Evolutionary conservation across 1,140 invertebrate genomes (phyloP), one percentile per base, ranked within the genome.

Genomic region (Dinoponera quadriceps): DNA sequence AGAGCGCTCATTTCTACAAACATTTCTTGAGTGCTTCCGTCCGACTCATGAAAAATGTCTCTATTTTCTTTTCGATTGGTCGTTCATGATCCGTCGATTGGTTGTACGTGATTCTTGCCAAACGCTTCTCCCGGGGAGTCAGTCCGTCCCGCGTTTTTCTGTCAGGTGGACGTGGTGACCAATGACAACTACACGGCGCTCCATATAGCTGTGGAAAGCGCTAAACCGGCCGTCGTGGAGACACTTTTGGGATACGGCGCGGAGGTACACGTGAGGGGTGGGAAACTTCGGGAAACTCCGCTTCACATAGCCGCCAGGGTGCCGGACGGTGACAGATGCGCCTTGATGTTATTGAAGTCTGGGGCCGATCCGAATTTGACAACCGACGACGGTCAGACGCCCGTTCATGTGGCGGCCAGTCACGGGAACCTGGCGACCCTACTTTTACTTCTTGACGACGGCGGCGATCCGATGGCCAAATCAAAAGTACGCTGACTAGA

Each of bases 131-230:
- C 29, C 29, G 29, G 5, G 29, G 38, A 44, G 7, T 29, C 13
- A 48, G 16, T 49, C 59, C 11, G 7, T 65, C 59, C n/a, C 22
- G 5, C 7, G 3, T 62, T 63, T 25, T 82, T 14, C 2, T 0
- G 2, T 11, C 29, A 94, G 93, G 93, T 94, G 38, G 93, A 94
- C 68, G 93, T 92, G 0, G 91, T 91, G 16, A 94, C 93, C 1
- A 94, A 99, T 97, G 98, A 99, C 91, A 99, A 99, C 91, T 99
- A 98, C 92, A 99, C 99, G 25, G 98, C 99, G n/a, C 95, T 99
- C 0, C 99, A 99, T 91, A 98, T 99, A 88, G 99, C 99, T n/a
- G 99, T 99, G 3, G 98, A 99, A 94, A 98, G 97, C 51, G 97
- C 98, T 75, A 99, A 99, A 92, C 98, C 99, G 13, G 96, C 97